Evolutionary conservation across 2,888 invertebrate species (phyloP).

Genomic region (Plemyria rubiginata): DNA sequence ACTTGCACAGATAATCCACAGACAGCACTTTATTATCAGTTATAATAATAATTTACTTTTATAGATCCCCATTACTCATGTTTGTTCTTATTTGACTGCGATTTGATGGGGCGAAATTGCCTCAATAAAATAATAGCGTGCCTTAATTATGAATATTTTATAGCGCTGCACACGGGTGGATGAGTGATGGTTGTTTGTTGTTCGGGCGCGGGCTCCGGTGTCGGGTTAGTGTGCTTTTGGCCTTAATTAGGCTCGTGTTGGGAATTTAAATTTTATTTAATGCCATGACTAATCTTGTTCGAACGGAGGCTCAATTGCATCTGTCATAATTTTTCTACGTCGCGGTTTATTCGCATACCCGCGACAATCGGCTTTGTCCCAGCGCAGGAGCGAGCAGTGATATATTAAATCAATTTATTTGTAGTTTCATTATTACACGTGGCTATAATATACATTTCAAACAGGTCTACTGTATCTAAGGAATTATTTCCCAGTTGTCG

Average conservation of each 20-base stretch:
- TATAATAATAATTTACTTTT: constrained; percentile 84
- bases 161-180: constrained; percentile 43
- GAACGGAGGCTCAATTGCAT: constrained; percentile 65
- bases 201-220: constrained; percentile 45
- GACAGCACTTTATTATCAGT: constrained; percentile 83
- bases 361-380: constrained; percentile 76
- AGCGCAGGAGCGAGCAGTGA: constrained; percentile 46
- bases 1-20: constrained; percentile 78
- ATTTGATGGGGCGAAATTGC: constrained; percentile 74
- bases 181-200: constrained; percentile 59
- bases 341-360: constrained; percentile 74
- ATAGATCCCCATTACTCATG: constrained; percentile 81
- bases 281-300: constrained; percentile 73
- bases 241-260: constrained; percentile 68
- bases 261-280: constrained; percentile 75
- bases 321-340: constrained; percentile 85
- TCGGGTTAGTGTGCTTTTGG: constrained; percentile 68
- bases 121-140: constrained; percentile 73
- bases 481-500: constrained; percentile 62
- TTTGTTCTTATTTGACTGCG: constrained; percentile 81
- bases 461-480: constrained; percentile 61
- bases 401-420: constrained; percentile 72
- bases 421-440: constrained; percentile 58
- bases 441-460: constrained; percentile 59
- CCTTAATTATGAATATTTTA: constrained; percentile 65